These are phyloP conservation scores for Drosophila quadrilineata DNA, from an alignment of 1,140 invertebrate species.

Conservation along the genomic window DNA sequence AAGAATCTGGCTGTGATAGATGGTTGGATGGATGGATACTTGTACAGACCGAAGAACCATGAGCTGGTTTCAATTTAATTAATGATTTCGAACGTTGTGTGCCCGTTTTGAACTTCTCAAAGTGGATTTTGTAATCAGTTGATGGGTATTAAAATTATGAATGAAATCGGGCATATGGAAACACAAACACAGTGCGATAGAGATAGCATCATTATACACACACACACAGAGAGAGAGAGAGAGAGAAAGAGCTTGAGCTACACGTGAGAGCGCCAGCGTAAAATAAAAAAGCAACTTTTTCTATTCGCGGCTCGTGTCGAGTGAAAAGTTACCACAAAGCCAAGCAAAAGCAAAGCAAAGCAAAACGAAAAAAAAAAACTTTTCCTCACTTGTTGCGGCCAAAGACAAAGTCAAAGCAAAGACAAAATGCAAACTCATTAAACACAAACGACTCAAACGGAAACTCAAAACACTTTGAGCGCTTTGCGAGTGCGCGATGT, in stretches of 20 bases:
- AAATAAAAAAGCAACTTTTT: constrained; percentile 22
- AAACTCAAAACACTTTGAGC: constrained; percentile 41
- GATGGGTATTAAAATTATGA: constrained; percentile 58
- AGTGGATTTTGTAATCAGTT: constrained; percentile 65
- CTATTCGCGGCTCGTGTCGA: background rate
- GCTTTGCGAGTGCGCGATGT: constrained; percentile 55
- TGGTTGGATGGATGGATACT: no score
- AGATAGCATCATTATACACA: constrained; percentile 22
- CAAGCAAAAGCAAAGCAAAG: no score
- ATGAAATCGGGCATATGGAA: constrained; percentile 48
- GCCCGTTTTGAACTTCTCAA: constrained; percentile 58
- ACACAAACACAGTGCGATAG: constrained; percentile 8
- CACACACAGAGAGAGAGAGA: constrained; percentile 18
- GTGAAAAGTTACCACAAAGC: constrained; percentile 14
- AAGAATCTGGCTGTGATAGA: no score
- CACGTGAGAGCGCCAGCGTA: constrained; percentile 8
- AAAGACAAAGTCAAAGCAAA: constrained; percentile 19
- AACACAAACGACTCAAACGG: constrained; percentile 31
- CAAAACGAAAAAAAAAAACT: no score
- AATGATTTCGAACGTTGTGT: constrained; percentile 67
- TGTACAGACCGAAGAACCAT: constrained; percentile 17
- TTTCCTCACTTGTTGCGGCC: constrained; percentile 21
- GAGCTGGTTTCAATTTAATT: constrained; percentile 73
- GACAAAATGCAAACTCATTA: constrained; percentile 34
- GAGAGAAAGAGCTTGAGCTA: background rate